Conservation (phyloP, 1,140 invertebrate species). For the Charaxes varanes region DNA sequence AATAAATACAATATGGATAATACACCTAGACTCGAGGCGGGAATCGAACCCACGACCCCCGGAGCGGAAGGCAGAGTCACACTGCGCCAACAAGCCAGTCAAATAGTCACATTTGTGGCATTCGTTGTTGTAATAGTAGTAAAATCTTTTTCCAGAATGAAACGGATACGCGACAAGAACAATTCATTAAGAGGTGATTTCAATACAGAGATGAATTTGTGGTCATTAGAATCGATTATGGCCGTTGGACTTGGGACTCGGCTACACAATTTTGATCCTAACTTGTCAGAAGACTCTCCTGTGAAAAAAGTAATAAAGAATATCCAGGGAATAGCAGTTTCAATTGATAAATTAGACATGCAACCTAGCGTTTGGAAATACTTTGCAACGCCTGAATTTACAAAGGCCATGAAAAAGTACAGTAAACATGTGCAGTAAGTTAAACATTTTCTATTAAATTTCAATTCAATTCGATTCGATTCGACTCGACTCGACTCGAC, state of each 20-base stretch:
- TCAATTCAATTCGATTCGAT: too few species aligned
- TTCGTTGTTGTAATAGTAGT: too few species aligned
- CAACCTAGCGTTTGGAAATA: slow-evolving; percentile 77
- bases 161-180: slow-evolving; percentile 7
- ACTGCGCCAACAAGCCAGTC: too few species aligned
- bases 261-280: slow-evolving; percentile 75
- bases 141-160: too few species aligned
- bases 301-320: slow-evolving; percentile 75
- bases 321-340: slow-evolving; percentile 76
- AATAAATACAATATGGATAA: too few species aligned
- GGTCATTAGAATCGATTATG: slow-evolving; percentile 81
- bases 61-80: too few species aligned
- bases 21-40: too few species aligned
- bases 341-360: slow-evolving; percentile 76
- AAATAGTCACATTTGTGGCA: too few species aligned
- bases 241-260: slow-evolving; percentile 79
- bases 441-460: too few species aligned
- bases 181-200: slow-evolving; percentile 75
- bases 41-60: too few species aligned
- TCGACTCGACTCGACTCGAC: too few species aligned
- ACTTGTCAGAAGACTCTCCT: slow-evolving; percentile 71
- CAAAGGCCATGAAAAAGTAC: slow-evolving; percentile 64
- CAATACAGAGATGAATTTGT: slow-evolving; percentile 78
- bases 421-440: slow-evolving; percentile 32
- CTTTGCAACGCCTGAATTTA: slow-evolving; percentile 74